Percentiles rank a stretch among this genome's conserved stretches.
phyloP scores from a whole-genome alignment of 2,113 vertebrate genomes.

The Callionymus lyra region DNA sequence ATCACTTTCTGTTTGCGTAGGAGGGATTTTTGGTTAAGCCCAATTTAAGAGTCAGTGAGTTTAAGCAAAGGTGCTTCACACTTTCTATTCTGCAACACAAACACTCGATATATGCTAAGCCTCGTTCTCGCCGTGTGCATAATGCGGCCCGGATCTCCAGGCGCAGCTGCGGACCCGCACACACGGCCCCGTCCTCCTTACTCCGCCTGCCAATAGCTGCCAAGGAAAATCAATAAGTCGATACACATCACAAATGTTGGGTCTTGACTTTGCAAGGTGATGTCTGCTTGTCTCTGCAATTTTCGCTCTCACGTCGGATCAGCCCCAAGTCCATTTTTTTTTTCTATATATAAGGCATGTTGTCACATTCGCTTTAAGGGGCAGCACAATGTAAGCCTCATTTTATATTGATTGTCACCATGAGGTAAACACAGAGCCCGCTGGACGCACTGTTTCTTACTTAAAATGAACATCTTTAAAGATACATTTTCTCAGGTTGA shows the following conservation, averaged over 20 bases:
- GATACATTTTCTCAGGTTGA: too few relatives aligned
- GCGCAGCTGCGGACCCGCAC: constrained; percentile 44
- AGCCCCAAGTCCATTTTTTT: too few relatives aligned
- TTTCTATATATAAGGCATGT: background rate
- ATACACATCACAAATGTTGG: constrained; percentile 65
- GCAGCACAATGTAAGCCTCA: too few relatives aligned
- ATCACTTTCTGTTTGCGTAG: constrained; percentile 53
- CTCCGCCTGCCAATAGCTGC: constrained; percentile 62
- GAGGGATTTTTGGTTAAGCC: constrained; percentile 62
- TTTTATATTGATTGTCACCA: too few relatives aligned
- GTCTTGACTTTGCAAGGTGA: constrained; percentile 67
- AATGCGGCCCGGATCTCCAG: constrained; percentile 57
- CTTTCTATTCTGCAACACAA: constrained; percentile 67
- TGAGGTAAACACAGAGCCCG: too few relatives aligned
- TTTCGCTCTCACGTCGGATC: constrained; percentile 20
- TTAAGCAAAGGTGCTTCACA: constrained; percentile 62
- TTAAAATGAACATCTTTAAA: too few relatives aligned
- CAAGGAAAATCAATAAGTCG: constrained; percentile 63
- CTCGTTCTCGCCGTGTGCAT: constrained; percentile 65
- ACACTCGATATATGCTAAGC: constrained; percentile 70
- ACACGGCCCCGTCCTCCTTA: constrained; percentile 48
- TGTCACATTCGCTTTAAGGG: background rate
- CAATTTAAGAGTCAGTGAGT: constrained; percentile 63
- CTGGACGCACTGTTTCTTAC: too few relatives aligned
- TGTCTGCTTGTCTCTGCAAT: constrained; percentile 64